Conservation (phyloP, 2,888 invertebrate species). For the Synergus japonicus region DNA sequence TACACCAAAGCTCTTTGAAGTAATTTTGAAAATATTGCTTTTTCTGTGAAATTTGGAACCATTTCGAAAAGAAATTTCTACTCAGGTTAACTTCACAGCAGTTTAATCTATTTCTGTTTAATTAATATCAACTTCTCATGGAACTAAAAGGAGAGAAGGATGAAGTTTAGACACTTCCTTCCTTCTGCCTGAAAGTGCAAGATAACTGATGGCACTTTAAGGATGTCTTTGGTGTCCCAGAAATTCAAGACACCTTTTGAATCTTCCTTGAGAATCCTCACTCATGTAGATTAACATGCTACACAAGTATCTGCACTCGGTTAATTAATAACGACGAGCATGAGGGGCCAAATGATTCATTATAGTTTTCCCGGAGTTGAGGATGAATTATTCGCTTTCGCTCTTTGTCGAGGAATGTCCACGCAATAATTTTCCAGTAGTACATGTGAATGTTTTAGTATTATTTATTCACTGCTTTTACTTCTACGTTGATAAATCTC, state of each 20-base stretch:
- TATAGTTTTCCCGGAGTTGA: constrained; percentile 40
- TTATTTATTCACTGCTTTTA: constrained; percentile 30
- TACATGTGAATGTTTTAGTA: neutral
- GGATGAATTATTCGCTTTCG: constrained; percentile 35
- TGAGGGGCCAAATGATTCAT: constrained; percentile 42
- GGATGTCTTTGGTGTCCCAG: neutral
- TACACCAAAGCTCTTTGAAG: too few species aligned
- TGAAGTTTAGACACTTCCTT: constrained; percentile 1
- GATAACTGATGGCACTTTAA: neutral
- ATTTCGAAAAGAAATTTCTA: neutral
- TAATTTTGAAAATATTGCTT: too few species aligned
- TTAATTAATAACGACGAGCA: constrained; percentile 40
- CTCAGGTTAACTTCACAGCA: neutral
- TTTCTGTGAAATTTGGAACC: too few species aligned
- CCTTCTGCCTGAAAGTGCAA: neutral
- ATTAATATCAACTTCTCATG: neutral
- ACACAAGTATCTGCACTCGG: constrained; percentile 5
- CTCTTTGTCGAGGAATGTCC: constrained; percentile 30
- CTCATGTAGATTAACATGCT: constrained; percentile 22
- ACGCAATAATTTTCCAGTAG: constrained; percentile 23
- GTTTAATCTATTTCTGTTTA: neutral
- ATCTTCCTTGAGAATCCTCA: constrained; percentile 14
- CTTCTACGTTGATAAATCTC: constrained; percentile 2
- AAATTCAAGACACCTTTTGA: neutral
- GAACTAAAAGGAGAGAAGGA: neutral